These are phyloP conservation scores for Pseudonaja textilis DNA, from an alignment of 2,113 vertebrate species.

Conservation along the genomic window DNA sequence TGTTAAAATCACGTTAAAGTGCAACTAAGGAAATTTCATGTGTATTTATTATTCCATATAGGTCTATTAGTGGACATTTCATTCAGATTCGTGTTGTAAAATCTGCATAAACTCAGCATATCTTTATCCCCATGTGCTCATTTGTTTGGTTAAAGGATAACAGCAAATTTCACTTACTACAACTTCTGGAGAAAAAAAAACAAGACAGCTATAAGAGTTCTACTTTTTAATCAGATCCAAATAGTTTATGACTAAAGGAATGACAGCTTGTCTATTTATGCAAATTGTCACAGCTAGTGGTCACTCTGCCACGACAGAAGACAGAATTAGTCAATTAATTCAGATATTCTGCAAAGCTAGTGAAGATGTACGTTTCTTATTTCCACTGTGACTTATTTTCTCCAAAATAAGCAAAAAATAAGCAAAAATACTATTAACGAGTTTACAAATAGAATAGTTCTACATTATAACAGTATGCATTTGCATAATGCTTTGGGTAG, in stretches of 20 bases:
- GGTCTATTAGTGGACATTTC: slow-evolving; percentile 85
- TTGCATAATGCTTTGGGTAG: slow-evolving; percentile 14
- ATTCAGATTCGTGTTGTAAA: slow-evolving; percentile 84
- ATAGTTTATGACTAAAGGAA: slow-evolving; percentile 80
- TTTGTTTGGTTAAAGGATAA: slow-evolving; percentile 84
- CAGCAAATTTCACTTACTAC: slow-evolving; percentile 84
- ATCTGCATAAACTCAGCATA: slow-evolving; percentile 88
- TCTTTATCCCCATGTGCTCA: slow-evolving; percentile 82
- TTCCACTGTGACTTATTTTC: slow-evolving; percentile 65
- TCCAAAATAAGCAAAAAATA: slow-evolving; percentile 36
- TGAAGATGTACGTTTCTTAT: slow-evolving; percentile 75
- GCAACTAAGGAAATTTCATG: slow-evolving; percentile 82
- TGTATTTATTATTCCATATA: slow-evolving; percentile 84
- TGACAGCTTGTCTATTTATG: slow-evolving; percentile 81
- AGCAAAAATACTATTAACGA: slow-evolving; percentile 59
- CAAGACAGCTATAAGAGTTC: slow-evolving; percentile 77
- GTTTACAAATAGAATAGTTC: slow-evolving; percentile 52
- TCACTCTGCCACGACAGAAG: slow-evolving; percentile 77
- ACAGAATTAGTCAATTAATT: slow-evolving; percentile 82
- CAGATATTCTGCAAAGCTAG: slow-evolving; percentile 75
- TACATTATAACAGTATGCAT: slow-evolving; percentile 42
- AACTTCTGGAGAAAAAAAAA: slow-evolving; percentile 77
- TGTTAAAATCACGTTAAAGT: slow-evolving; percentile 83
- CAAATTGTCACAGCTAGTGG: slow-evolving; percentile 82
- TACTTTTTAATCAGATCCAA: slow-evolving; percentile 83